These are phyloP conservation scores for Apostichopus parvimensis DNA, from an alignment of 35 echinoderm and acorn worm species.

Conservation along the genomic window DNA sequence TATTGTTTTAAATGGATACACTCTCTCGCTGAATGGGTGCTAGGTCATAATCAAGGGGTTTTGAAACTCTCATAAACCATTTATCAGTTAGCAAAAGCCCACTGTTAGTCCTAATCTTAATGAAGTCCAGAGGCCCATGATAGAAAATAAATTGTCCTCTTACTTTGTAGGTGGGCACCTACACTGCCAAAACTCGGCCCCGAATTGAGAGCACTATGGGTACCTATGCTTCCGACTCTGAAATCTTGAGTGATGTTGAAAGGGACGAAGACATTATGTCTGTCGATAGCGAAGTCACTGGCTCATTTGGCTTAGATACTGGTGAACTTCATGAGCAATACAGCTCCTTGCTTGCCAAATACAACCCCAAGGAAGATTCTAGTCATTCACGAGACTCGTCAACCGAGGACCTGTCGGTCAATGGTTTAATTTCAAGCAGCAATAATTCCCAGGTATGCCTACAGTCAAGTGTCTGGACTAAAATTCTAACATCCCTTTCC, in stretches of 20 bases:
- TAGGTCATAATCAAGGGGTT: neutral
- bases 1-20: neutral
- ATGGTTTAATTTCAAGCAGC: constrained; percentile 3
- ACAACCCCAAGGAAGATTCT: constrained; percentile 42
- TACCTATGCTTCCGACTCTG: constrained; percentile 60
- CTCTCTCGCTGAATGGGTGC: too few species aligned
- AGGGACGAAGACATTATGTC: constrained; percentile 59
- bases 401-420: constrained; percentile 11
- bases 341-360: constrained; percentile 83
- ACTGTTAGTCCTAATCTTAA: too few species aligned
- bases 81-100: too few species aligned
- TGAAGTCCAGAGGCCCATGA: neutral
- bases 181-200: constrained; percentile 85
- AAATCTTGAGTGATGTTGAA: constrained; percentile 68
- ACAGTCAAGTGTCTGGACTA: neutral
- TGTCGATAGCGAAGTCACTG: constrained; percentile 63
- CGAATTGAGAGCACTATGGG: constrained; percentile 92
- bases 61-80: too few species aligned
- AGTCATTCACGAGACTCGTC: constrained; percentile 3
- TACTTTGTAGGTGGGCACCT: constrained; percentile 87
- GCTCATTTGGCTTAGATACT: constrained; percentile 77
- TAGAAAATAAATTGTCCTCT: constrained; percentile 29
- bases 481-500: constrained; percentile 13
- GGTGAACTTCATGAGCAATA: constrained; percentile 88
- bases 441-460: constrained; percentile 53